Conservation (phyloP, 2,113 vertebrate species). For the Psophia crepitans region DNA sequence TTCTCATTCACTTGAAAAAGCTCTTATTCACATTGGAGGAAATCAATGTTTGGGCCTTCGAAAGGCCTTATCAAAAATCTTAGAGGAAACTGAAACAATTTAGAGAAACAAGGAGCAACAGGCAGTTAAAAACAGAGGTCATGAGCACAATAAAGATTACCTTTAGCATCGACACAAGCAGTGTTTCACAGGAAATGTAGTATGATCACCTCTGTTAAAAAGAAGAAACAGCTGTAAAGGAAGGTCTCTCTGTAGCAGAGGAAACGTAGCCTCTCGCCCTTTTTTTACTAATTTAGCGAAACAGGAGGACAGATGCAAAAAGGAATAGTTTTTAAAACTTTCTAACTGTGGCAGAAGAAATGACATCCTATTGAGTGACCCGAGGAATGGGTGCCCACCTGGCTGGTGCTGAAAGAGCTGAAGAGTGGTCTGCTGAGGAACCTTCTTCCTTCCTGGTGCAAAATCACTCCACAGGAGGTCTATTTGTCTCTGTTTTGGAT, state of each 20-base stretch:
- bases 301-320: neutral
- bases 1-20: neutral
- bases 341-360: neutral
- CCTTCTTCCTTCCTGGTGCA: neutral
- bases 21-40: neutral
- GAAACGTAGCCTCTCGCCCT: neutral
- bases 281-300: neutral
- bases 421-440: neutral
- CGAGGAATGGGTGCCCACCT: rapidly evolving
- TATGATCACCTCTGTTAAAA: neutral
- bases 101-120: neutral
- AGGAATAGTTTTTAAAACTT: neutral
- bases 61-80: neutral
- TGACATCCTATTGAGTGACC: rapidly evolving
- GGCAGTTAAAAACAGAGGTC: neutral
- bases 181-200: neutral
- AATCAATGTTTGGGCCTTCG: neutral
- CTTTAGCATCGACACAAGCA: neutral
- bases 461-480: neutral
- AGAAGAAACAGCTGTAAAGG: neutral
- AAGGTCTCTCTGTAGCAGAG: neutral
- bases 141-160: neutral
- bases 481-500: neutral
- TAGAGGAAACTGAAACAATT: neutral
- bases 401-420: neutral